A percentile compares a stretch with the other conserved stretches of the same genome.
Conservation (phyloP, 1,140 invertebrate genomes). For the Drosophila seguyi region DNA sequence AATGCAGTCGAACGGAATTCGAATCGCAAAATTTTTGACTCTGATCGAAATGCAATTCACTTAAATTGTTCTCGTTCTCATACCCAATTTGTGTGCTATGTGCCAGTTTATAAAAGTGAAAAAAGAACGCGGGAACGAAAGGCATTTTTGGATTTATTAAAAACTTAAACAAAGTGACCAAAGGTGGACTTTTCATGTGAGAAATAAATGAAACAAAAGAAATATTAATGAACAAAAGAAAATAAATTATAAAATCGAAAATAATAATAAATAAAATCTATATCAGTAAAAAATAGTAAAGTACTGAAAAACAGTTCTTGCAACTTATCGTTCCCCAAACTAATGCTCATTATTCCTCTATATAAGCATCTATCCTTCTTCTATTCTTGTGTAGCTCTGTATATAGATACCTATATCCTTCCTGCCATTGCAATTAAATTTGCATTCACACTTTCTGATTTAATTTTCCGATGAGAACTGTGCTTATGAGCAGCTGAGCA, state of each 20-base stretch:
- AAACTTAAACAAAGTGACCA: background rate
- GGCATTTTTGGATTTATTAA: conserved; percentile 2
- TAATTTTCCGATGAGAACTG: conserved; percentile 1
- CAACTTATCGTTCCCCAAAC: too few species aligned
- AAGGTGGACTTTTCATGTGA: background rate
- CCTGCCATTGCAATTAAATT: background rate
- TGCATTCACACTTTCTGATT: background rate
- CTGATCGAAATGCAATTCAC: conserved; percentile 24
- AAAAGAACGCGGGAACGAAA: background rate
- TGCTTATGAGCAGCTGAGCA: conserved; percentile 22
- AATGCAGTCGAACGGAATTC: conserved; percentile 48
- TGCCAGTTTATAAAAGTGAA: conserved; percentile 7
- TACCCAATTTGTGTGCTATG: background rate
- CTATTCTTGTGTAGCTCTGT: background rate
- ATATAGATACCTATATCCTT: too few species aligned
- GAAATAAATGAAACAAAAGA: background rate
- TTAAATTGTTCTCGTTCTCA: conserved; percentile 3
- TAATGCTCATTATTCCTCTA: too few species aligned
- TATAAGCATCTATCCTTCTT: background rate
- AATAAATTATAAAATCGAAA: too few species aligned
- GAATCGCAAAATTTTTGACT: conserved; percentile 26
- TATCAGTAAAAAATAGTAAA: background rate
- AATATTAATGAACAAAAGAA: too few species aligned
- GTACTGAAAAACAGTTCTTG: background rate
- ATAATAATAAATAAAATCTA: background rate